Conservation (phyloP, 2,888 invertebrate species). For the Rhabditoides inermis region DNA sequence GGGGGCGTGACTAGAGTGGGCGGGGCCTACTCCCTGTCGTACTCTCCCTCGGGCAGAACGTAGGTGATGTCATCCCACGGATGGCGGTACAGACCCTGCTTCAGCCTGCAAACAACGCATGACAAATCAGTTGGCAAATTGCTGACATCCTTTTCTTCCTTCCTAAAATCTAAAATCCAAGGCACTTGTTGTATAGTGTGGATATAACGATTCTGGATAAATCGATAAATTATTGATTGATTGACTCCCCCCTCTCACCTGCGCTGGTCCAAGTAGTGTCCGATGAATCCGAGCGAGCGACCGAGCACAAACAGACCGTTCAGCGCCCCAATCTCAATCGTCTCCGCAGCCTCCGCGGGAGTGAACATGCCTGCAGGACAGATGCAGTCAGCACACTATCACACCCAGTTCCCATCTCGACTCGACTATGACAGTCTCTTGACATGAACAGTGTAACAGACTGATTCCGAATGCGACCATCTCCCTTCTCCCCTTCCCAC, state of each 20-base stretch:
- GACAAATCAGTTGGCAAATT: too few relatives aligned
- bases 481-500: too few relatives aligned
- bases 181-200: background rate
- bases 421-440: too few relatives aligned
- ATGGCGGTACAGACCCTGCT: slow-evolving; percentile 96
- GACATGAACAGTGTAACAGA: too few relatives aligned
- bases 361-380: slow-evolving; percentile 40
- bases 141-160: too few relatives aligned
- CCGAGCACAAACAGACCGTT: slow-evolving; percentile 97
- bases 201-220: too few relatives aligned
- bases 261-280: slow-evolving; percentile 96
- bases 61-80: slow-evolving; percentile 98
- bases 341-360: slow-evolving; percentile 90
- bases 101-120: slow-evolving; percentile 67
- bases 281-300: slow-evolving; percentile 94
- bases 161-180: too few relatives aligned
- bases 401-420: too few relatives aligned
- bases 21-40: background rate
- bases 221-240: too few relatives aligned
- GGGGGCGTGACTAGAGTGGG: background rate
- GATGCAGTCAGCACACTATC: too few relatives aligned
- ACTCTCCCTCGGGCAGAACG: slow-evolving; percentile 65
- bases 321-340: slow-evolving; percentile 90
- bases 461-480: too few relatives aligned
- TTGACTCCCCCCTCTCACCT: slow-evolving; percentile 89